phyloP scores from a whole-genome alignment of 2,113 vertebrate species.

The Mixornis gularis region DNA sequence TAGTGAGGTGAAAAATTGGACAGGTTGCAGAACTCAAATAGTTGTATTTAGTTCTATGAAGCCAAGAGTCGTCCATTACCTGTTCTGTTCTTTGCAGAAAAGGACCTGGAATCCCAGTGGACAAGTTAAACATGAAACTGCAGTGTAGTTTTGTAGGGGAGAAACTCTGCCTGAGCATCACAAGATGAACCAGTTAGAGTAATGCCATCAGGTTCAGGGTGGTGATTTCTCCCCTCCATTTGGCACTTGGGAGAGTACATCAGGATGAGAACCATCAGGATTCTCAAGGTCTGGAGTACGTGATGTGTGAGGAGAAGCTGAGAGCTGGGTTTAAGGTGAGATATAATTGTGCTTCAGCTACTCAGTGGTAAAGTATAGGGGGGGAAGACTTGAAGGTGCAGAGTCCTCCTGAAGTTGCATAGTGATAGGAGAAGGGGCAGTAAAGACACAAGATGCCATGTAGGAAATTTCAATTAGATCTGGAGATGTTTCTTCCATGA shows the following conservation, averaged over 20 bases:
- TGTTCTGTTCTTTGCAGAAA: not conserved
- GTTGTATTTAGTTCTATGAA: not conserved
- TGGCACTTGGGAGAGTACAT: not conserved
- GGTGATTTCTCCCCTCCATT: not conserved
- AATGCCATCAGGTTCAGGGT: not conserved
- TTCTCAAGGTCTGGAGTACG: not conserved
- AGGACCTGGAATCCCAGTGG: not conserved
- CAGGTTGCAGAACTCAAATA: not conserved
- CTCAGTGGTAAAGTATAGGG: fast-evolving
- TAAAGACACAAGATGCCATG: not conserved
- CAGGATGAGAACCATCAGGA: too few relatives aligned
- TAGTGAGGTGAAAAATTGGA: not conserved
- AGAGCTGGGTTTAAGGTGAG: not conserved
- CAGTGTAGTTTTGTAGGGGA: not conserved
- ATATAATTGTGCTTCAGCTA: not conserved
- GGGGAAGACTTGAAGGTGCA: not conserved
- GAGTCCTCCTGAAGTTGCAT: not conserved
- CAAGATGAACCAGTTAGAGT: not conserved
- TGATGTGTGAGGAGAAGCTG: not conserved
- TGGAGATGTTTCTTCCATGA: not conserved
- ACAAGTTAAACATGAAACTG: not conserved
- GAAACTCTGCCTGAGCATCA: not conserved
- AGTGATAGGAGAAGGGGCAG: not conserved
- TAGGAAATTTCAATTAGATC: not conserved
- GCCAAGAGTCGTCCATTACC: not conserved